phyloP scores from a whole-genome alignment of 2,797 vertebrate species.

The Liparis tanakae region DNA sequence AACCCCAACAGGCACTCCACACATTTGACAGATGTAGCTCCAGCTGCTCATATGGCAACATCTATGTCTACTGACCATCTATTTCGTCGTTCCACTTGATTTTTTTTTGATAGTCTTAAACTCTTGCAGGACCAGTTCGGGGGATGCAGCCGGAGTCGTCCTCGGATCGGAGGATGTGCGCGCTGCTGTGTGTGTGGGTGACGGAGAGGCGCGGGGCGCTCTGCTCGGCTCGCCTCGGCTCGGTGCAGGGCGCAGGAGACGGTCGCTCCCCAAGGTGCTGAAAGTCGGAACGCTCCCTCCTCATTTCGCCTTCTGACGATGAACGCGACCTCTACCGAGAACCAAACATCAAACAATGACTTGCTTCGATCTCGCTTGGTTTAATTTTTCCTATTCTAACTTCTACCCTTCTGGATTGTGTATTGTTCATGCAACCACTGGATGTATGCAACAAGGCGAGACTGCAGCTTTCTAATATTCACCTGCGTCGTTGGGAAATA shows the following conservation, averaged over 20 bases:
- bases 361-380: constrained; percentile 18
- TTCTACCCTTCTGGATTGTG: constrained; percentile 58
- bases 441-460: constrained; percentile 74
- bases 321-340: constrained; percentile 36
- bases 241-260: constrained; percentile 69
- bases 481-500: constrained; percentile 79
- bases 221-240: constrained; percentile 45
- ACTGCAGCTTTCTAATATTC: constrained; percentile 60
- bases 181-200: constrained; percentile 61
- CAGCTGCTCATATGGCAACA: constrained; percentile 17
- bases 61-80: constrained; percentile 26
- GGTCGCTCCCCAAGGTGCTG: constrained; percentile 79
- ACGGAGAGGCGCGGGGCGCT: constrained; percentile 40
- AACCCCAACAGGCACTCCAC: constrained; percentile 37
- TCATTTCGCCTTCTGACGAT: constrained; percentile 39
- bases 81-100: constrained; percentile 32
- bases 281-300: constrained; percentile 73
- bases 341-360: constrained; percentile 19
- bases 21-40: constrained; percentile 15
- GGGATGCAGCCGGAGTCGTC: constrained; percentile 27
- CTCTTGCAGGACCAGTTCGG: constrained; percentile 11
- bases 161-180: constrained; percentile 41
- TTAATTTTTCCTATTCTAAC: constrained; percentile 42
- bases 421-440: constrained; percentile 45
- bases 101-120: constrained; percentile 8